phyloP scores from a whole-genome alignment of 2,797 vertebrate genomes.

The Bradypodion ventrale region DNA sequence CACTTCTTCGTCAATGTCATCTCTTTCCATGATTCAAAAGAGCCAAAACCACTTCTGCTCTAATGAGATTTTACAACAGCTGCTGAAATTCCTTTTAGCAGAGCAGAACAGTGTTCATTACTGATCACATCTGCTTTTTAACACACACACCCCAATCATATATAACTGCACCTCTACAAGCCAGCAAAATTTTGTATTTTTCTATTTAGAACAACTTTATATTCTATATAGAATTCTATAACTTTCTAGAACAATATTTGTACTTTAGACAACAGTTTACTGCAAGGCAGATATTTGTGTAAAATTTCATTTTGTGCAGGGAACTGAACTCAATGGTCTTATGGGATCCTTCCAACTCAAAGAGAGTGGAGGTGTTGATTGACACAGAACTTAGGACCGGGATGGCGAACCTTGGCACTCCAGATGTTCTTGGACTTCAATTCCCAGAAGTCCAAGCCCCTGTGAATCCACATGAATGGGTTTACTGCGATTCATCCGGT shows the following conservation, averaged over 20 bases:
- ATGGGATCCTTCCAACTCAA: too few species aligned
- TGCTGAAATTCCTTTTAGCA: not conserved
- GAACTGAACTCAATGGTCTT: too few species aligned
- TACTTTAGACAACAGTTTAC: conserved; percentile 28
- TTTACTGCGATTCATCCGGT: too few species aligned
- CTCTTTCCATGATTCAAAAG: not conserved
- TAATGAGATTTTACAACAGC: not conserved
- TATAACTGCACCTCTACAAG: conserved; percentile 35
- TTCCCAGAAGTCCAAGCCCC: too few species aligned
- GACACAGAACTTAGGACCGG: too few species aligned
- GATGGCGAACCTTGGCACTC: too few species aligned
- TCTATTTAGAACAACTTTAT: not conserved
- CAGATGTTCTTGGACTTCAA: too few species aligned
- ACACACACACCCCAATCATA: conserved; percentile 13
- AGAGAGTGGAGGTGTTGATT: too few species aligned
- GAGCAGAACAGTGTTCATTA: not conserved
- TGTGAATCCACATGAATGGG: too few species aligned
- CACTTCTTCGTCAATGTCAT: not conserved
- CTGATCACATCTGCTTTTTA: conserved; percentile 6
- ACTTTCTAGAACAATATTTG: conserved; percentile 53
- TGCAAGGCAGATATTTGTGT: conserved; percentile 33
- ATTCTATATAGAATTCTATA: not conserved
- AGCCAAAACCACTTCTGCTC: not conserved
- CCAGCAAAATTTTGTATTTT: conserved; percentile 45
- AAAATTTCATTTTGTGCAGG: too few species aligned